phyloP scores from a whole-genome alignment of 1,140 invertebrate species.

The Contarinia nasturtii region DNA sequence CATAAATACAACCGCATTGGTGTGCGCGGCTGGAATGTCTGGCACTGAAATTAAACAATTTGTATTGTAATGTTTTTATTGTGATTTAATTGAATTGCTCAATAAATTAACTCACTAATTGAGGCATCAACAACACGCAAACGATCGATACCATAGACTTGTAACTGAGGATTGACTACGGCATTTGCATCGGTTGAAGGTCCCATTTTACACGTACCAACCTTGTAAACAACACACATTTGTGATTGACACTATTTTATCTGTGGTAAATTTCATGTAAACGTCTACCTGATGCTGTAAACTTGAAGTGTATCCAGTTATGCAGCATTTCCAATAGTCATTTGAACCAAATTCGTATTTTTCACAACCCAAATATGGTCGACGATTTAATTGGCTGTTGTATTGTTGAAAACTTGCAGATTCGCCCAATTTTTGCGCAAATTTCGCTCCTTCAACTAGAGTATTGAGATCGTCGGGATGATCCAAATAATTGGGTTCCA shows the following conservation, averaged over 20 bases:
- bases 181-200: constrained; percentile 48
- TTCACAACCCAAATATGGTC: constrained; percentile 45
- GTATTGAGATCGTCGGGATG: constrained; percentile 56
- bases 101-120: constrained; percentile 31
- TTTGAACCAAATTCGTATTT: constrained; percentile 32
- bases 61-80: background rate
- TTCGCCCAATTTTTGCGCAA: constrained; percentile 60
- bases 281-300: constrained; percentile 54
- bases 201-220: constrained; percentile 77
- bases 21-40: constrained; percentile 55
- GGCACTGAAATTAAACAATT: constrained; percentile 35
- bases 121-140: constrained; percentile 56
- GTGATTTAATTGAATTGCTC: too few species aligned
- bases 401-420: constrained; percentile 51
- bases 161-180: constrained; percentile 60
- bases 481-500: constrained; percentile 78
- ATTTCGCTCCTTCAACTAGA: constrained; percentile 63
- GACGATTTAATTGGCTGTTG: constrained; percentile 47
- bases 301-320: constrained; percentile 43
- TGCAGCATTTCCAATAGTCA: constrained; percentile 39
- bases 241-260: constrained; percentile 65
- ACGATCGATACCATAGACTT: constrained; percentile 50
- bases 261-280: constrained; percentile 60
- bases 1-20: constrained; percentile 49
- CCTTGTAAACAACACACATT: constrained; percentile 62